Conservation (phyloP, 2,888 invertebrate genomes). For the Pyrrhosoma nymphula region DNA sequence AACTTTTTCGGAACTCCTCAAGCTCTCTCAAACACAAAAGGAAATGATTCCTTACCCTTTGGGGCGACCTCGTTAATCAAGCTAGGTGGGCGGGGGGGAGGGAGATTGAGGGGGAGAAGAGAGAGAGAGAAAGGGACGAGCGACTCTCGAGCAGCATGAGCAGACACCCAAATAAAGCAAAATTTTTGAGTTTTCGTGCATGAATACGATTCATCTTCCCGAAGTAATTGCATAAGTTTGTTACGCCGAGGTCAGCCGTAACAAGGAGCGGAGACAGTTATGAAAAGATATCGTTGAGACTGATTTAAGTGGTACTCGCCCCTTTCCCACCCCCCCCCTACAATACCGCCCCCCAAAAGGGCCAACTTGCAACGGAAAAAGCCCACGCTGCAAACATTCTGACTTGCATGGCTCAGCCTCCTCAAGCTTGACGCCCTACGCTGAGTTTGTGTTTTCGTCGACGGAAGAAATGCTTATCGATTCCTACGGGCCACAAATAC, state of each 20-base stretch:
- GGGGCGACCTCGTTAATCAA: slow-evolving; percentile 1
- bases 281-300: background rate
- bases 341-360: too few species aligned
- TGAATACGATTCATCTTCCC: background rate
- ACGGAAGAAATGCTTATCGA: background rate
- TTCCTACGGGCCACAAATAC: background rate
- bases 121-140: too few species aligned
- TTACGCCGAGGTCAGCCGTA: background rate
- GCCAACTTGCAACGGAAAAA: background rate
- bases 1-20: background rate
- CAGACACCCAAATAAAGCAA: too few species aligned
- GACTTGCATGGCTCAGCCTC: background rate
- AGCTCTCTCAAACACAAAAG: background rate
- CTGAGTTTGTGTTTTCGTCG: background rate
- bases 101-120: too few species aligned
- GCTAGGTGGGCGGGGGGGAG: background rate
- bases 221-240: background rate
- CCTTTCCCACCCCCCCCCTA: background rate
- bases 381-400: background rate
- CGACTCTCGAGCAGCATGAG: too few species aligned
- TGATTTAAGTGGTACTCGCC: background rate
- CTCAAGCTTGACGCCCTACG: background rate
- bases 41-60: background rate
- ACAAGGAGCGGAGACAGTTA: background rate
- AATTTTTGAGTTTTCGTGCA: background rate